Conservation (phyloP, 2,797 vertebrate genomes). For the Phylloscopus collybita region DNA sequence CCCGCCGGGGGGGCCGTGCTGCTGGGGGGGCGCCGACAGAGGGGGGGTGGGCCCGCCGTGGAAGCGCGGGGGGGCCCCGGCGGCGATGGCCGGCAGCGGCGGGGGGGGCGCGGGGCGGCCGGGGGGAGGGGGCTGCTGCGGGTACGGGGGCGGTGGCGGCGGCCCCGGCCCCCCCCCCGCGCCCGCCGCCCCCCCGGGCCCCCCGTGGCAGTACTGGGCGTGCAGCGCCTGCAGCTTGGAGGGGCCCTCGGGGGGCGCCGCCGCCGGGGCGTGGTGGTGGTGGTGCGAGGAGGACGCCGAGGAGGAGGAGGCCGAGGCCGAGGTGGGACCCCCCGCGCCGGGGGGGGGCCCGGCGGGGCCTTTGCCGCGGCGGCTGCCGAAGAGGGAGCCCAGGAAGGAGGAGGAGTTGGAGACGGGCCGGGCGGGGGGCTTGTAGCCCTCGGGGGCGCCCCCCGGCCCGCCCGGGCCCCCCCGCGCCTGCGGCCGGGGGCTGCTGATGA, state of each 20-base stretch:
- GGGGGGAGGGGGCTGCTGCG: conserved; percentile 67
- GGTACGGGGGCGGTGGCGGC: conserved; percentile 67
- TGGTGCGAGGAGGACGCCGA: conserved; percentile 68
- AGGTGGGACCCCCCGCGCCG: neutral
- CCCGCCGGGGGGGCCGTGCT: conserved; percentile 63
- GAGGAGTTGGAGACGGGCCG: neutral
- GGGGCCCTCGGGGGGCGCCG: conserved; percentile 53
- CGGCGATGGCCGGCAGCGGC: conserved; percentile 49
- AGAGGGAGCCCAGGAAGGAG: neutral
- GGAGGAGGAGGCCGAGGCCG: conserved; percentile 56
- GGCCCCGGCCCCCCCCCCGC: neutral
- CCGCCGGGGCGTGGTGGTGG: neutral
- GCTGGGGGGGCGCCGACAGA: conserved; percentile 72
- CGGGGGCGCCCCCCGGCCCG: neutral
- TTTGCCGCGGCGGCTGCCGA: neutral
- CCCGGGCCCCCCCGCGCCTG: no score
- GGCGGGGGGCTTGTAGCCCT: neutral
- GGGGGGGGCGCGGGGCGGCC: conserved; percentile 65
- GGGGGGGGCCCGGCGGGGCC: neutral
- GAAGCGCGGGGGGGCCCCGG: conserved; percentile 67
- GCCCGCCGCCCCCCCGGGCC: neutral
- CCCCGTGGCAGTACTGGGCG: conserved; percentile 90
- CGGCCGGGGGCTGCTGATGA: no score
- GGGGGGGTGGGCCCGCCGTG: conserved; percentile 59
- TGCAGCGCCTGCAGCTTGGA: conserved; percentile 93